These are phyloP conservation scores for Pterocles burchelli DNA, from an alignment of 2,113 vertebrate genomes.

Conservation along the genomic window DNA sequence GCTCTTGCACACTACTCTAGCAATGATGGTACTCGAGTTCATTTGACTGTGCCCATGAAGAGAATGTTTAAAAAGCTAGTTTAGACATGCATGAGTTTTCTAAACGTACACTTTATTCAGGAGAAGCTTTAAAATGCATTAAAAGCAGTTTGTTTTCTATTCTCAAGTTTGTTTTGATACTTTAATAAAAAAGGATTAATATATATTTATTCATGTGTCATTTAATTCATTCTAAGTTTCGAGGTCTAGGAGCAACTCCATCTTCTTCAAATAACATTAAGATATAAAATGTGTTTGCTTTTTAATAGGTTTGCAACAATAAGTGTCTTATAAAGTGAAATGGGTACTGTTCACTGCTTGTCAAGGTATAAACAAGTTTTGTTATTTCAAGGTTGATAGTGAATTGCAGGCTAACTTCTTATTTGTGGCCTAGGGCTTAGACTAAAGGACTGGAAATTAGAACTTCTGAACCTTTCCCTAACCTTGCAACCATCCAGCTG, in stretches of 20 bases:
- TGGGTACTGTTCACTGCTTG: background rate
- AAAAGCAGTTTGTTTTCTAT: constrained; percentile 70
- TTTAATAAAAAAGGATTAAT: constrained; percentile 77
- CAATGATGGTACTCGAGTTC: background rate
- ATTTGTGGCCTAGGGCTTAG: background rate
- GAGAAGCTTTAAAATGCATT: constrained; percentile 51
- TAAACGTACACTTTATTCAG: constrained; percentile 9
- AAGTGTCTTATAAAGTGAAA: background rate
- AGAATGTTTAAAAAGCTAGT: background rate
- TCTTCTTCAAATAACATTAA: background rate
- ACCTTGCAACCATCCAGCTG: background rate
- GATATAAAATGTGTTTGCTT: background rate
- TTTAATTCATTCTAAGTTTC: constrained; percentile 19
- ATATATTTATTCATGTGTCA: constrained; percentile 37
- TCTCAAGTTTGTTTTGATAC: constrained; percentile 73
- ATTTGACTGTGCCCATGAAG: background rate
- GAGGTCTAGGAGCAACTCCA: background rate
- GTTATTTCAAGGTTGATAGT: background rate
- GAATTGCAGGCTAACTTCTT: background rate
- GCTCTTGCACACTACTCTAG: background rate
- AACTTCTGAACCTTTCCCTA: background rate
- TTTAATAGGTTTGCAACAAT: background rate
- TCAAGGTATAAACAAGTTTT: background rate
- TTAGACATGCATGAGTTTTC: constrained; percentile 39
- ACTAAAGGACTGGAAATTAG: background rate